These are phyloP conservation scores for Apoda limacodes DNA, from an alignment of 2,888 invertebrate species.

Conservation along the genomic window DNA sequence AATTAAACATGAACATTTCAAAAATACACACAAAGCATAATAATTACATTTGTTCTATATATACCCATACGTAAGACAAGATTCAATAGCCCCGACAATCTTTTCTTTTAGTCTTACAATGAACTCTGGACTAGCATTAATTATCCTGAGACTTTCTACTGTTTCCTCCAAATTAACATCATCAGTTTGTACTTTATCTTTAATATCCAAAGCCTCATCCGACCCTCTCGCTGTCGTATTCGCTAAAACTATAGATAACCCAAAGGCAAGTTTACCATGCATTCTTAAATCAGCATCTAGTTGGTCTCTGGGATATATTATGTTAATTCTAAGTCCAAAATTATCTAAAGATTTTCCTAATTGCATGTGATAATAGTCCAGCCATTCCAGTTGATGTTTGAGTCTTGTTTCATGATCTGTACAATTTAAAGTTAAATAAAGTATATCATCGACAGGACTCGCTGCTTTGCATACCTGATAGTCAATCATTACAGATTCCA, in stretches of 20 bases:
- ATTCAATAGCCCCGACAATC: too few relatives aligned
- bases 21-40: too few relatives aligned
- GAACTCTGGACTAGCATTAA: too few relatives aligned
- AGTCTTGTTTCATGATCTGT: slow-evolving; percentile 25
- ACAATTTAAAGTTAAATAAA: slow-evolving; percentile 28
- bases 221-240: slow-evolving; percentile 20
- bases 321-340: slow-evolving; percentile 23
- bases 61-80: too few relatives aligned
- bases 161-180: too few relatives aligned
- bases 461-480: slow-evolving; percentile 25
- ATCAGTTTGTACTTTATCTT: too few relatives aligned
- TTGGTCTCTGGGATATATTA: slow-evolving; percentile 24
- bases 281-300: slow-evolving; percentile 26
- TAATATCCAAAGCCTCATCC: slow-evolving; percentile 22
- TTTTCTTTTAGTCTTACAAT: too few relatives aligned
- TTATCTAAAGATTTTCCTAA: slow-evolving; percentile 22
- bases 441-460: slow-evolving; percentile 24
- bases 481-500: slow-evolving; percentile 27
- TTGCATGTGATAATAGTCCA: slow-evolving; percentile 24
- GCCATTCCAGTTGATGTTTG: slow-evolving; percentile 24
- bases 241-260: slow-evolving; percentile 15
- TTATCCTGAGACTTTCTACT: too few relatives aligned
- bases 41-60: too few relatives aligned
- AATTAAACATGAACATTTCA: too few relatives aligned
- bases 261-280: slow-evolving; percentile 22